Conservation (phyloP, 2,113 vertebrate species). For the Rhagologus leucostigma region DNA sequence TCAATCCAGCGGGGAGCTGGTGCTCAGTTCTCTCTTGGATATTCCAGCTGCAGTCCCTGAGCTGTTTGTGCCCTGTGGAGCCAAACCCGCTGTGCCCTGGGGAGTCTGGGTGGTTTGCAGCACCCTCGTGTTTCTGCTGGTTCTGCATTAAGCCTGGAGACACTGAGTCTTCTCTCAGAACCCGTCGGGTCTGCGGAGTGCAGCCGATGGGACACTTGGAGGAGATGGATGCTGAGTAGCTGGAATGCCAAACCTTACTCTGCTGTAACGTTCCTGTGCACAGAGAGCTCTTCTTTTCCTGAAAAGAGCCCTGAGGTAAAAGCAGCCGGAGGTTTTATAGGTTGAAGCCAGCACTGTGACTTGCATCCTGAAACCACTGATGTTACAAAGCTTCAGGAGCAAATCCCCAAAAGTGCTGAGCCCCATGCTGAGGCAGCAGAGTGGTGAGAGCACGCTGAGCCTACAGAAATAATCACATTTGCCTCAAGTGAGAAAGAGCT, state of each 20-base stretch:
- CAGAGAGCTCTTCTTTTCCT: background rate
- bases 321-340: background rate
- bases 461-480: background rate
- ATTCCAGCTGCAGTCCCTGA: background rate
- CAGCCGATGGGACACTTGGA: background rate
- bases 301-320: background rate
- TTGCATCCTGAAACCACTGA: constrained; percentile 32
- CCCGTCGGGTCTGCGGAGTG: background rate
- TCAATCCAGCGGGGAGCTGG: rapidly evolving
- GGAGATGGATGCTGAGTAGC: constrained; percentile 8
- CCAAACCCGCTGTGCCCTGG: background rate
- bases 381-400: constrained; percentile 6
- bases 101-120: background rate
- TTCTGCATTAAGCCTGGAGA: background rate
- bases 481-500: background rate
- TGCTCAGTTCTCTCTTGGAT: background rate
- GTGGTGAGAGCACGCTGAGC: background rate
- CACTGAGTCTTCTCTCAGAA: background rate
- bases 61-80: background rate
- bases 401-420: constrained; percentile 46
- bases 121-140: background rate
- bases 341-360: background rate
- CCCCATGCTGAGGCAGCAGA: constrained; percentile 1
- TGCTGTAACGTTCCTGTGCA: background rate
- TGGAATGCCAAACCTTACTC: background rate